phyloP scores from a whole-genome alignment of 2,888 invertebrate genomes.

The Aphelenchoides bicaudatus region DNA sequence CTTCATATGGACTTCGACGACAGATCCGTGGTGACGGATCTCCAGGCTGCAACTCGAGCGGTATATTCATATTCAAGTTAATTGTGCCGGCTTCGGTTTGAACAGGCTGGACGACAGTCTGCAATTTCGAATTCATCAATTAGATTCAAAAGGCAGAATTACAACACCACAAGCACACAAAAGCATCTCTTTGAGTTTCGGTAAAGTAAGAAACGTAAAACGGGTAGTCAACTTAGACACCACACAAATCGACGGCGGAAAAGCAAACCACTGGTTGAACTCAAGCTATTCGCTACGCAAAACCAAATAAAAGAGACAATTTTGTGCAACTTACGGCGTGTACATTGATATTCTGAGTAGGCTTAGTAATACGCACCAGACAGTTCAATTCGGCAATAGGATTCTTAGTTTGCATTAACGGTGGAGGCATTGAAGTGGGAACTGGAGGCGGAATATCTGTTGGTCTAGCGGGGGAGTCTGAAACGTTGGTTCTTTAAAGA shows the following conservation, averaged over 20 bases:
- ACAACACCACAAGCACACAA: conserved; percentile 15
- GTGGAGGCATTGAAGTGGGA: conserved; percentile 3
- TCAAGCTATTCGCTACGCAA: neutral
- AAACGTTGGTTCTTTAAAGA: too few species aligned
- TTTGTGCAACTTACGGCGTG: neutral
- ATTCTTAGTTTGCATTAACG: neutral
- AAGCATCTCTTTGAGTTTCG: conserved; percentile 1
- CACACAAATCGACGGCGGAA: too few species aligned
- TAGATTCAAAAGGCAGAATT: neutral
- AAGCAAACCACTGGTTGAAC: neutral
- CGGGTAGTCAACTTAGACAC: too few species aligned
- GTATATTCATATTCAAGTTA: conserved; percentile 27
- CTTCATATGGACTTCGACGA: conserved; percentile 46
- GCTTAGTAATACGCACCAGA: conserved; percentile 11
- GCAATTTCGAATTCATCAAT: neutral
- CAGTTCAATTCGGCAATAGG: conserved; percentile 13
- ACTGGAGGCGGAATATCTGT: conserved; percentile 2
- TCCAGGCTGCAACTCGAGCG: conserved; percentile 25
- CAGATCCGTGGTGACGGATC: conserved; percentile 22
- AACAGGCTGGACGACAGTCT: conserved; percentile 16
- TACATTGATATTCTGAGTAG: neutral
- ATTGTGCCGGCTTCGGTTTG: conserved; percentile 9
- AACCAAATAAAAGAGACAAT: neutral
- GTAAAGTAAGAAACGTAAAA: neutral
- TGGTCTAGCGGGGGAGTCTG: neutral